Conservation (phyloP, 2,113 vertebrate species). For the Amblyopsis rosae region DNA sequence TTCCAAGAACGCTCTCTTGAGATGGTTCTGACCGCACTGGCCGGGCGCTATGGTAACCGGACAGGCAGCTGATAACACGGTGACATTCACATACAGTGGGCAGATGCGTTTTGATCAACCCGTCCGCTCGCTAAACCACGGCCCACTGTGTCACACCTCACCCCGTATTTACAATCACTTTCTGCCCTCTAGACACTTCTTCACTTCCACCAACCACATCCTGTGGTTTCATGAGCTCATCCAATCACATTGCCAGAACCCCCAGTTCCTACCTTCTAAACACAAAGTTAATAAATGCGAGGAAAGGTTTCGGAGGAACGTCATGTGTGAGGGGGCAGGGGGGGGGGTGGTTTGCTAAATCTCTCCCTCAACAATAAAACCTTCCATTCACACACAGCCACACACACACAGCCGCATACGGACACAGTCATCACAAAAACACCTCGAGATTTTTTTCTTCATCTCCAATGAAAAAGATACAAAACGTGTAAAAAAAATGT, state of each 20-base stretch:
- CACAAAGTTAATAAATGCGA: slow-evolving; percentile 37
- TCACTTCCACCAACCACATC: slow-evolving; percentile 29
- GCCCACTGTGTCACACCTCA: slow-evolving; percentile 15
- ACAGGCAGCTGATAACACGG: slow-evolving; percentile 40
- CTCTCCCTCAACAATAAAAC: slow-evolving; percentile 46
- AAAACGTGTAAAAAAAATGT: slow-evolving; percentile 93
- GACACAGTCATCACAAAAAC: slow-evolving; percentile 87
- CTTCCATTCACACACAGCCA: slow-evolving; percentile 49
- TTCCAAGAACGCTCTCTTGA: slow-evolving; percentile 9
- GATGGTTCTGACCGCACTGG: slow-evolving; percentile 45
- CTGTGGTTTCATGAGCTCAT: slow-evolving; percentile 53
- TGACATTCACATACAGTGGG: slow-evolving; percentile 47
- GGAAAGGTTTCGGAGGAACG: neutral
- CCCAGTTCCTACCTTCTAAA: slow-evolving; percentile 39
- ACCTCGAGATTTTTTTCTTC: slow-evolving; percentile 82
- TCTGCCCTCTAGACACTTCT: slow-evolving; percentile 25
- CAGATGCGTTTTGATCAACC: slow-evolving; percentile 36
- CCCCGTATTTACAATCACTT: slow-evolving; percentile 70
- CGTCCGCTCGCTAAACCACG: no score
- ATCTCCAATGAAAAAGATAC: slow-evolving; percentile 98
- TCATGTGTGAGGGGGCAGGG: neutral
- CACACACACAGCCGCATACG: slow-evolving; percentile 67
- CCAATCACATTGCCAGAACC: slow-evolving; percentile 40
- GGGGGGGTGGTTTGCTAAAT: slow-evolving; percentile 7
- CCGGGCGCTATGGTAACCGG: slow-evolving; percentile 42